Evolutionary conservation across 2,797 vertebrate species (phyloP).

Genomic region (Bufotes viridis): DNA sequence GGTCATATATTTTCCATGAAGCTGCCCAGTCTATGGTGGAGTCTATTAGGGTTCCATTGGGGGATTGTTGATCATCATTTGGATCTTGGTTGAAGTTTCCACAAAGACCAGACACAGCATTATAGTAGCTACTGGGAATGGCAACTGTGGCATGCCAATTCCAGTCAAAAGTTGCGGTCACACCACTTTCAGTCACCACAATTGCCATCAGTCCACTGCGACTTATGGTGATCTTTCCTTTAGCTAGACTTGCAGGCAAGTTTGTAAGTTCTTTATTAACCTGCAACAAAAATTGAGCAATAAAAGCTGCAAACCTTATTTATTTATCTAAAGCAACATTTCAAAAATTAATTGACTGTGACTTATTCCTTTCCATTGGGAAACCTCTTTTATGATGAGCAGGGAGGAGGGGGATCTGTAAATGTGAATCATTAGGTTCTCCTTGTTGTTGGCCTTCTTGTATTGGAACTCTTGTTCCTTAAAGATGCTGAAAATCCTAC

Average conservation of each 20-base stretch:
- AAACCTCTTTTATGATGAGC: neutral
- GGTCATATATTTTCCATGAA: slow-evolving; percentile 35
- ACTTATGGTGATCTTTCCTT: slow-evolving; percentile 64
- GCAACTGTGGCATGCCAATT: slow-evolving; percentile 66
- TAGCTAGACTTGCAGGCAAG: slow-evolving; percentile 69
- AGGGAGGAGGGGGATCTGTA: neutral
- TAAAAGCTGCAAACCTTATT: neutral
- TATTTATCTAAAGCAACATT: neutral
- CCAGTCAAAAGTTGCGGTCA: slow-evolving; percentile 69
- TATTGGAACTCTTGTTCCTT: no score
- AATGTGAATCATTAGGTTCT: neutral
- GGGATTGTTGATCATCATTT: slow-evolving; percentile 69
- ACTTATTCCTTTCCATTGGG: neutral
- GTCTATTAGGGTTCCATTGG: slow-evolving; percentile 60
- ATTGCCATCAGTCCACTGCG: slow-evolving; percentile 62
- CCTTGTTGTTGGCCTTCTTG: neutral
- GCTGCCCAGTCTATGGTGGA: slow-evolving; percentile 33
- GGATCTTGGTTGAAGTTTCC: slow-evolving; percentile 76
- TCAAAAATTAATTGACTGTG: neutral
- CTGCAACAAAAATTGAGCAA: slow-evolving; percentile 61
- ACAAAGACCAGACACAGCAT: slow-evolving; percentile 75
- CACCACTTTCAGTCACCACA: no score
- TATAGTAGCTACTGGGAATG: slow-evolving; percentile 75
- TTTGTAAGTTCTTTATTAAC: slow-evolving; percentile 70
- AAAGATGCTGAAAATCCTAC: no score